A percentile compares a stretch with the other conserved stretches of the same genome.
Evolutionary conservation across 2,113 vertebrate genomes (phyloP).

Genomic region (Pituophis catenifer): DNA sequence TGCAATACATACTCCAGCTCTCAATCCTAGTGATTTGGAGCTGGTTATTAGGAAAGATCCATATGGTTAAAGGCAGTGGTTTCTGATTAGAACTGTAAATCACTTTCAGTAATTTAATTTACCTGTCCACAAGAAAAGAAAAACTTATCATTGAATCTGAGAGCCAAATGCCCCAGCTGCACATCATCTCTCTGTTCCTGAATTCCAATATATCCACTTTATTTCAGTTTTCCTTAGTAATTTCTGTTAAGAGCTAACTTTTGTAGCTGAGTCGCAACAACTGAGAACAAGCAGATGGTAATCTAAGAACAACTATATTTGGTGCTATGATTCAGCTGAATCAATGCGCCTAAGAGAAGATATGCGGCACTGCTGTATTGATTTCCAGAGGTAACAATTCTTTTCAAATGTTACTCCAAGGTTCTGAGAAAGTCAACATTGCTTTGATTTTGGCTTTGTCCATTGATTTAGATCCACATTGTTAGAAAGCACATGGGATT

Average conservation of each 20-base stretch:
- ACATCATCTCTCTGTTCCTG: not conserved
- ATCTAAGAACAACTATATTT: not conserved
- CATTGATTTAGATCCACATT: not conserved
- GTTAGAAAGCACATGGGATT: fast-evolving
- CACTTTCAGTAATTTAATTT: not conserved
- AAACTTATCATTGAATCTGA: not conserved
- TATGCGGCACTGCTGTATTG: not conserved
- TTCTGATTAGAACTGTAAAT: not conserved
- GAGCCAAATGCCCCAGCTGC: not conserved
- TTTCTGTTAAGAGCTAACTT: not conserved
- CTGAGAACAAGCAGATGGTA: not conserved
- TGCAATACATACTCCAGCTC: not conserved
- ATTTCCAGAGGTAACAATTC: not conserved
- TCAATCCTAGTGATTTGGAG: not conserved
- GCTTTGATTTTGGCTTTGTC: conserved; percentile 1
- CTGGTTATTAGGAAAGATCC: not conserved
- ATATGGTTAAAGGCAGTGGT: not conserved
- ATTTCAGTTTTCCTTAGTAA: not conserved
- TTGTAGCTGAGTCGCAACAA: not conserved
- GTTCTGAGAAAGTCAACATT: not conserved
- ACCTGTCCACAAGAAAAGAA: not conserved
- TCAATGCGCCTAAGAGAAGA: not conserved
- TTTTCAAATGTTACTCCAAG: not conserved
- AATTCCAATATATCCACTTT: not conserved
- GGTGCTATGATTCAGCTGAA: not conserved